Evolutionary conservation across 2,888 invertebrate genomes (phyloP), one percentile per base, ranked within the genome.

Genomic region (Diachrysia chrysitis): DNA sequence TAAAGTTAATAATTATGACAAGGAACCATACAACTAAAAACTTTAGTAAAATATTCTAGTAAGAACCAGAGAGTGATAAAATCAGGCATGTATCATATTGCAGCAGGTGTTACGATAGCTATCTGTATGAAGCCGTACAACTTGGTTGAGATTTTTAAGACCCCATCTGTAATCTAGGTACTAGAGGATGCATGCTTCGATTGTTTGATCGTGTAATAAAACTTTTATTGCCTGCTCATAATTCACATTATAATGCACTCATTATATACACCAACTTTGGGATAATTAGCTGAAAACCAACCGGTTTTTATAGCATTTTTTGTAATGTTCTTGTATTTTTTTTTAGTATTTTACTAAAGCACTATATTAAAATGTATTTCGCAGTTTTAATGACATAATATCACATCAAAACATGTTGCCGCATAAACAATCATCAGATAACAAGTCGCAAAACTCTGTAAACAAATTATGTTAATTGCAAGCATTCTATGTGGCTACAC

Each of bases 101-200:
- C 83, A 79, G 69, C 87, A 87, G 86, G 87, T 87, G 87, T 76
- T 32, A 12, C 68, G 81, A 82, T 79, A 78, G 70, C 76, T 81
- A 85, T 86, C 78, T 80, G 82, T 72, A 76, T 66, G 89, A 90
- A 89, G 84, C 90, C 89, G 65, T 88, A 87, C 69, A 85, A 85
- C 76, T 83, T 78, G 71, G 78, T 74, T 71, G 79, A 73, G 80
- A 86, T 84, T 86, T 87, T 85, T 81, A 62, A 71, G 61, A 71
- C 71, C 71, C 80, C 85, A 83, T 83, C 83, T 87, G 84, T 76
- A 84, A 85, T 83, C 83, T 82, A 78, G 55, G 63, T 69, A 69
- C 70, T 73, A 67, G 66, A 78, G 86, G 89, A 89, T 81, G 85
- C 76, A 82, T 79, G 86, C 84, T 73, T 85, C 81, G 70, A 66